Conservation (phyloP, 1,140 invertebrate genomes). For the Lysiphlebus fabarum region DNA sequence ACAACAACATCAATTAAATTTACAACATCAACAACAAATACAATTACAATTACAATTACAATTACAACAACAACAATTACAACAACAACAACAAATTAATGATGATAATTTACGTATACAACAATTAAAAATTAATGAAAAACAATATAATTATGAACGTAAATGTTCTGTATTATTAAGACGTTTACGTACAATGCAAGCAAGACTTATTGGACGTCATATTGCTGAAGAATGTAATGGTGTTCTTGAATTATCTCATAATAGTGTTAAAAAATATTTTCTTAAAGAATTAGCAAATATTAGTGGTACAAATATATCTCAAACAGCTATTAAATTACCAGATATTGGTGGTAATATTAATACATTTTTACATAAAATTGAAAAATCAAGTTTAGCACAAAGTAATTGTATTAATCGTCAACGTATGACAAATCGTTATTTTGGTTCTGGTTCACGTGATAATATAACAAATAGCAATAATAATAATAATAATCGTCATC, state of each 20-base stretch:
- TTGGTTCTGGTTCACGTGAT: slow-evolving; percentile 62
- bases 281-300: slow-evolving; percentile 48
- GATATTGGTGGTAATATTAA: slow-evolving; percentile 39
- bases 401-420: slow-evolving; percentile 44
- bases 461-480: slow-evolving; percentile 37
- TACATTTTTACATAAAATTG: slow-evolving; percentile 47
- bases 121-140: slow-evolving; percentile 52
- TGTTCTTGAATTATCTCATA: slow-evolving; percentile 69
- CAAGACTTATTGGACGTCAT: slow-evolving; percentile 68
- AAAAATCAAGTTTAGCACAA: slow-evolving; percentile 47
- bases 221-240: slow-evolving; percentile 70
- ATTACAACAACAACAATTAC: too few species aligned
- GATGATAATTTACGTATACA: slow-evolving; percentile 36
- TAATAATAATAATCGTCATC: slow-evolving; percentile 26
- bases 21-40: slow-evolving; percentile 59
- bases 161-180: slow-evolving; percentile 67
- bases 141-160: slow-evolving; percentile 65
- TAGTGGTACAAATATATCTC: slow-evolving; percentile 34
- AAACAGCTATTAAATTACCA: slow-evolving; percentile 35
- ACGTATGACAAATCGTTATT: slow-evolving; percentile 54
- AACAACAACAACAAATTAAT: slow-evolving; percentile 18
- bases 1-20: slow-evolving; percentile 46
- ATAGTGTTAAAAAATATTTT: slow-evolving; percentile 50
- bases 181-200: slow-evolving; percentile 72
- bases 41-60: too few species aligned